Evolutionary conservation across 64 coral and sea anemone genomes (phyloP).

Genomic region (Dendronephthya gigantea): DNA sequence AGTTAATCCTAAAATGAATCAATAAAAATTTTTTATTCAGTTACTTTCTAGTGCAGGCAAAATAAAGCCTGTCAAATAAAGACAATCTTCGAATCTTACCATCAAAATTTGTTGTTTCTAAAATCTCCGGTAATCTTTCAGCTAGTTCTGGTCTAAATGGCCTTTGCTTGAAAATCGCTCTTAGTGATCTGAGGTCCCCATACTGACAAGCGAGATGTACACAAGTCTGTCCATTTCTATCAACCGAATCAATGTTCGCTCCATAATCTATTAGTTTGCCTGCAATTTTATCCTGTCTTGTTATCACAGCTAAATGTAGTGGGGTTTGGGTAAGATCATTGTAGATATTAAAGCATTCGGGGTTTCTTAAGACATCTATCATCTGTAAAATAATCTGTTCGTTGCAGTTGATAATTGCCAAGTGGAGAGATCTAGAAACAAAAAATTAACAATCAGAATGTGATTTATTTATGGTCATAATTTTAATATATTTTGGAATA

Average conservation of each 20-base stretch:
- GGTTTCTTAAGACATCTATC: not conserved
- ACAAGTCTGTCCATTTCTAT: slow-evolving; percentile 78
- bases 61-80: too few species aligned
- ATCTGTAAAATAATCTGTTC: not conserved
- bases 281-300: slow-evolving; percentile 48
- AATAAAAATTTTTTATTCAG: too few species aligned
- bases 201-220: slow-evolving; percentile 70
- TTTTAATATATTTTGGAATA: too few species aligned
- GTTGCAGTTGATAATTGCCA: not conserved
- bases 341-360: not conserved
- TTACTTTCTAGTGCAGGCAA: too few species aligned
- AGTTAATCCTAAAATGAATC: slow-evolving; percentile 44
- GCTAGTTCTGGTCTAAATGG: not conserved
- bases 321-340: slow-evolving; percentile 47
- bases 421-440: not conserved
- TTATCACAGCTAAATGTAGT: slow-evolving; percentile 86
- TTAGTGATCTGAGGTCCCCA: slow-evolving; percentile 37
- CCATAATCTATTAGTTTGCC: slow-evolving; percentile 46
- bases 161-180: slow-evolving; percentile 44
- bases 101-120: slow-evolving; percentile 45
- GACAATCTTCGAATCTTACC: not conserved
- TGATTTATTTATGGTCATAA: too few species aligned
- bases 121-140: slow-evolving; percentile 26
- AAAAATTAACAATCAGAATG: too few species aligned
- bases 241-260: slow-evolving; percentile 57